These are phyloP conservation scores for Drosophila navojoa DNA, from an alignment of 1,140 invertebrate species.

Conservation along the genomic window DNA sequence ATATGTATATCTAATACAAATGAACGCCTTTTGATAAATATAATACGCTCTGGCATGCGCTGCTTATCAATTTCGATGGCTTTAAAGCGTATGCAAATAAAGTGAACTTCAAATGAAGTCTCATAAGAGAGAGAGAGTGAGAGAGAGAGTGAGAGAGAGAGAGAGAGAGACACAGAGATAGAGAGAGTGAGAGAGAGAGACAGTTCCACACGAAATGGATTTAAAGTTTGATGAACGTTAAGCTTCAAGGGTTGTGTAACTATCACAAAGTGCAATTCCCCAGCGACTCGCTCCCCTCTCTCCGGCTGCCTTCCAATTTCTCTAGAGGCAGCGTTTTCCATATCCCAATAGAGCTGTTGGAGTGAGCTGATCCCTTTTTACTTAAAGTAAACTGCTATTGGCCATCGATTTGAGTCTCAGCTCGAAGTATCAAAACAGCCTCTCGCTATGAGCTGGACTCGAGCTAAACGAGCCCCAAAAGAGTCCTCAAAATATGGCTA, in stretches of 20 bases:
- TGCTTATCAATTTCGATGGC: constrained; percentile 21
- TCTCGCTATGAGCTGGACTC: too few species aligned
- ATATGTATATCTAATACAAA: constrained; percentile 4
- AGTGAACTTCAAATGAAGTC: not conserved
- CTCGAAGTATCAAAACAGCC: too few species aligned
- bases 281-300: not conserved
- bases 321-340: not conserved
- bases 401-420: too few species aligned
- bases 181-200: too few species aligned
- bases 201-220: too few species aligned
- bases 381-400: not conserved
- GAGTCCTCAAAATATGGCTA: not conserved
- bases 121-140: too few species aligned
- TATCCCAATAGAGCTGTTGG: not conserved
- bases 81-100: not conserved
- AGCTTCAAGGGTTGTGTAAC: not conserved
- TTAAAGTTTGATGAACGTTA: constrained; percentile 1
- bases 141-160: too few species aligned
- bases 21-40: constrained; percentile 44
- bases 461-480: too few species aligned
- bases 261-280: not conserved
- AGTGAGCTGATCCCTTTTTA: not conserved
- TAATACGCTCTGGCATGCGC: constrained; percentile 22
- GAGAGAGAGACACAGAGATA: too few species aligned
- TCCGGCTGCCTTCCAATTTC: not conserved